Evolutionary conservation across 2,113 vertebrate genomes (phyloP), one percentile per base, ranked within the genome.

Genomic region (Amphiprion percula): DNA sequence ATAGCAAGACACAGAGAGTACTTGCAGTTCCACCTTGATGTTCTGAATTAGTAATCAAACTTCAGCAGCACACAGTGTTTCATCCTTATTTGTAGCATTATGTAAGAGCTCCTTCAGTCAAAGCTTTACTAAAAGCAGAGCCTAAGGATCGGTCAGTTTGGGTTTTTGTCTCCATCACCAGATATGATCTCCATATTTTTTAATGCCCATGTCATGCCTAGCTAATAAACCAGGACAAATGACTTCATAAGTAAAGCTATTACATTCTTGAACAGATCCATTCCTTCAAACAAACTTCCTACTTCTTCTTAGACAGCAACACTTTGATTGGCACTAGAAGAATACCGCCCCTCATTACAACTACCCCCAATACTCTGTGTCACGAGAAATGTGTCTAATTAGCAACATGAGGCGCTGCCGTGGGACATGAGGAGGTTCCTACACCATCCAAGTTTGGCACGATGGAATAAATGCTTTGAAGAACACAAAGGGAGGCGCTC

Each of bases 1-100:
- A 23, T 2, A 61, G 54, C 23, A 17, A 59, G 46, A 62, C 14
- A 50, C 28, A 61, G 33, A 70, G 14, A 61, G 26, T 67, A 69
- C 69, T 61, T 15, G 30, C 53, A 49, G 10, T n/a, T 77, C 24
- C 60, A 63, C 67, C 59, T 75, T 84, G 63, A 82, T 82, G 74
- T 55, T 58, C 55, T 77, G 55, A 55, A 56, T 68, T 50, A 74
- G 50, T 63, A 59, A 79, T 82, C 75, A 77, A 59, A 70, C 70
- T 46, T 39, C 59, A 53, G 54, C 63, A 50, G 23, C 66, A 62
- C 23, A 9, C 65, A 79, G n/a, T 46, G 50, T 59, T 49, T 26
- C n/a, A 50, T 66, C 37, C 9, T 53, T 50, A 67, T 78, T 71
- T 71, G 44, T 52, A 44, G 54, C 10, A 59, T 71, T 77, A 62